Evolutionary conservation across 2,797 vertebrate species (phyloP).

Genomic region (Poecilia gillii): DNA sequence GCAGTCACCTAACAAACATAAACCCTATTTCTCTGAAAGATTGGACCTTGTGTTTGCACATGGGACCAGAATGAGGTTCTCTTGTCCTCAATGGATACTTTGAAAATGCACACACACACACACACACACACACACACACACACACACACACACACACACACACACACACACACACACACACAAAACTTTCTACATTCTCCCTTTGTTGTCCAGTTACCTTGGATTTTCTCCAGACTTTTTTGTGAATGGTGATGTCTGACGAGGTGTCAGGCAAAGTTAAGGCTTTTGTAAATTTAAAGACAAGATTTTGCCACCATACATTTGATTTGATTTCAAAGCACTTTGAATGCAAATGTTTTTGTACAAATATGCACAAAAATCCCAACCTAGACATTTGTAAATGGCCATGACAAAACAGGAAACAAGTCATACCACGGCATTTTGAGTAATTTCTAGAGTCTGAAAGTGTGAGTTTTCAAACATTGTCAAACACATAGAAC

Average conservation of each 20-base stretch:
- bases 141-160: neutral
- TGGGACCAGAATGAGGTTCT: constrained; percentile 56
- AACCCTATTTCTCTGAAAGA: constrained; percentile 76
- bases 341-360: neutral
- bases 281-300: neutral
- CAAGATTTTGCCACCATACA: neutral
- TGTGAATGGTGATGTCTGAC: neutral
- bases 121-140: neutral
- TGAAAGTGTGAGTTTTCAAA: neutral
- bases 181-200: constrained; percentile 7
- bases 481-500: neutral
- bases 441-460: neutral
- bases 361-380: neutral
- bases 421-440: neutral
- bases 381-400: neutral
- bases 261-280: neutral
- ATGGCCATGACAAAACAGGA: too few relatives aligned
- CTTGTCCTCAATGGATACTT: constrained; percentile 40
- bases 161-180: neutral
- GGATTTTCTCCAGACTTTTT: neutral
- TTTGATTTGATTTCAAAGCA: neutral
- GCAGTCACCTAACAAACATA: constrained; percentile 72
- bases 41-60: constrained; percentile 78
- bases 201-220: constrained; percentile 44
- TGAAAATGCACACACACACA: constrained; percentile 14